Evolutionary conservation across 2,113 vertebrate species (phyloP).

Genomic region (Setophaga coronata): DNA sequence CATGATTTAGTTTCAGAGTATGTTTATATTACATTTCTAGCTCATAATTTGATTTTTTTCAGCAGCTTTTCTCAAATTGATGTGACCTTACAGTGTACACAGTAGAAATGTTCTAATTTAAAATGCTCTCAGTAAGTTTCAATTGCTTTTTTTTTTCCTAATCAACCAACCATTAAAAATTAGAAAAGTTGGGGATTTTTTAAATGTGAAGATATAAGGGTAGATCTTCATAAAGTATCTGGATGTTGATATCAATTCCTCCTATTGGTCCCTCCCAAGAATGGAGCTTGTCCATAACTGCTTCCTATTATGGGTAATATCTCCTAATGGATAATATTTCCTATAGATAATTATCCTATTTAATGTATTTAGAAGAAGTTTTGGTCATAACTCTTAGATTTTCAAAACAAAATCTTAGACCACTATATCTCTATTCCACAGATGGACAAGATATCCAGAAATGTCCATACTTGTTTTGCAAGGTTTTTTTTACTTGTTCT

Average conservation of each 20-base stretch:
- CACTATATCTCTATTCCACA: not conserved
- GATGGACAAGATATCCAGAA: not conserved
- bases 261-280: not conserved
- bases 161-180: not conserved
- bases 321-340: not conserved
- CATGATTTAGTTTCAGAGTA: not conserved
- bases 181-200: not conserved
- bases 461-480: not conserved
- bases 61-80: not conserved
- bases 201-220: not conserved
- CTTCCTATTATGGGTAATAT: not conserved
- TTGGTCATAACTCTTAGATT: not conserved
- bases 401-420: not conserved
- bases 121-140: not conserved
- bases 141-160: not conserved
- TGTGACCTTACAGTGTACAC: not conserved
- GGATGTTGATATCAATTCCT: not conserved
- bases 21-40: conserved; percentile 25
- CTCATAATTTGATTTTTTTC: conserved; percentile 12
- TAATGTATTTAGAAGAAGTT: not conserved
- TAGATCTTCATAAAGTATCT: not conserved
- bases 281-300: not conserved
- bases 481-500: not conserved
- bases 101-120: conserved; percentile 12
- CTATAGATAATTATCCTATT: not conserved